Evolutionary conservation across 2,888 invertebrate genomes (phyloP), one percentile per base, ranked within the genome.

Genomic region (Theretra japonica): DNA sequence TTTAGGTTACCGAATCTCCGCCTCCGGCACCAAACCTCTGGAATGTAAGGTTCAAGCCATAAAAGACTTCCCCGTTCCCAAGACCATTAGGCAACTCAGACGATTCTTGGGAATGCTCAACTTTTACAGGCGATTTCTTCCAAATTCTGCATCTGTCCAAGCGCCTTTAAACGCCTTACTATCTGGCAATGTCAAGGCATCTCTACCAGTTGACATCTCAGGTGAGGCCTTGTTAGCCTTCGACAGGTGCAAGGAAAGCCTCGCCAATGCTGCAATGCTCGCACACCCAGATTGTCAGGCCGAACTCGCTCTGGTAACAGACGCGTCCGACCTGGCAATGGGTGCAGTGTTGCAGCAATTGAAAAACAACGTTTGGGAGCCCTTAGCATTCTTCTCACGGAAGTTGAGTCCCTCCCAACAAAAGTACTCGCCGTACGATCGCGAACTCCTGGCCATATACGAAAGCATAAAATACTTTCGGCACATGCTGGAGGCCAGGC

Each of bases 11-110:
- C 48, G 25, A 0, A 75, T 81, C 8, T 77, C 78, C 0, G 68
- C 62, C 15, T 0, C 71, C 0, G 86, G 88, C 48, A 86, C 84
- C 4, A 73, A 72, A 56, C 88, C 89, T 0, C 73, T 85, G 23
- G 75, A 78, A 3, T 75, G 81, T 4, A 84, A 84, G 58, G 86
- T 88, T 0, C 50, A 77, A 33, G 80, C 79, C n/a, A 74, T 82
- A 7, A 25, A 68, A 15, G 73, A 77, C 8, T 81, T 79, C 25
- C 79, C 81, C 0, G 8, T 58, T 0, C 81, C 81, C 0, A 77
- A 75, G 65, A 78, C 73, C 8, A 75, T 77, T 0, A 71, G 71
- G 8, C 70, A 79, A 60, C 75, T 81, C 0, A 69, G 81, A 1
- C 59, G 79, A 17, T 82, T 81, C 62, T 62, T 83, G 60, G 73